These are phyloP conservation scores for Chromoteleia sp. DNA, from an alignment of 2,888 invertebrate genomes.

Conservation along the genomic window DNA sequence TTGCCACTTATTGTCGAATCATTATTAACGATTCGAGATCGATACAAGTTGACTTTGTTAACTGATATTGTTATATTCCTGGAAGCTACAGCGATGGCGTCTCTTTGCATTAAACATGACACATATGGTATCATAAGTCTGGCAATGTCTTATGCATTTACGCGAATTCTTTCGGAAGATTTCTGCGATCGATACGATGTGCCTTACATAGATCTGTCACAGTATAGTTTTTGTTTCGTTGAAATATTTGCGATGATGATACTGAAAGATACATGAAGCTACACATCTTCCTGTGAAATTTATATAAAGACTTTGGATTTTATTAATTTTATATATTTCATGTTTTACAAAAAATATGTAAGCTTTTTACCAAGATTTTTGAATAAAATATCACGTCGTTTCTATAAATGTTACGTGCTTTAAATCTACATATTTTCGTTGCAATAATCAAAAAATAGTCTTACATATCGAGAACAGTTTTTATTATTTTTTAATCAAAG, in stretches of 20 bases:
- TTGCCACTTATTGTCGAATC: slow-evolving; percentile 79
- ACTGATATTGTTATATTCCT: slow-evolving; percentile 75
- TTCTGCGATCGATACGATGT: slow-evolving; percentile 82
- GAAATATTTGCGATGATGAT: slow-evolving; percentile 79
- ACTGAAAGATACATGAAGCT: slow-evolving; percentile 76
- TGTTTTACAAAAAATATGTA: slow-evolving; percentile 24
- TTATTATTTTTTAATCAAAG: too few species aligned
- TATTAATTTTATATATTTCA: slow-evolving; percentile 26
- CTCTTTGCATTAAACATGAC: slow-evolving; percentile 76
- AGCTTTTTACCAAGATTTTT: slow-evolving; percentile 10
- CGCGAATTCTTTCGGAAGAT: slow-evolving; percentile 80
- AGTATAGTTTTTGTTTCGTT: slow-evolving; percentile 81
- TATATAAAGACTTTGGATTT: slow-evolving; percentile 10
- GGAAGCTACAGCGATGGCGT: slow-evolving; percentile 74
- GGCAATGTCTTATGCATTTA: slow-evolving; percentile 78
- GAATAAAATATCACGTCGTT: not conserved
- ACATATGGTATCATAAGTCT: slow-evolving; percentile 79
- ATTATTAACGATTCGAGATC: slow-evolving; percentile 75
- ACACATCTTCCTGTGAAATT: slow-evolving; percentile 5
- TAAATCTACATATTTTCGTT: not conserved
- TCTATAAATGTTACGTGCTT: not conserved
- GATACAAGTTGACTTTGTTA: slow-evolving; percentile 74
- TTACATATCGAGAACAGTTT: too few species aligned
- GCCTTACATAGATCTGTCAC: slow-evolving; percentile 80
- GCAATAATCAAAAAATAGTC: too few species aligned